Evolutionary conservation across 2,113 vertebrate genomes (phyloP).

Genomic region (Cephalophus harveyi): DNA sequence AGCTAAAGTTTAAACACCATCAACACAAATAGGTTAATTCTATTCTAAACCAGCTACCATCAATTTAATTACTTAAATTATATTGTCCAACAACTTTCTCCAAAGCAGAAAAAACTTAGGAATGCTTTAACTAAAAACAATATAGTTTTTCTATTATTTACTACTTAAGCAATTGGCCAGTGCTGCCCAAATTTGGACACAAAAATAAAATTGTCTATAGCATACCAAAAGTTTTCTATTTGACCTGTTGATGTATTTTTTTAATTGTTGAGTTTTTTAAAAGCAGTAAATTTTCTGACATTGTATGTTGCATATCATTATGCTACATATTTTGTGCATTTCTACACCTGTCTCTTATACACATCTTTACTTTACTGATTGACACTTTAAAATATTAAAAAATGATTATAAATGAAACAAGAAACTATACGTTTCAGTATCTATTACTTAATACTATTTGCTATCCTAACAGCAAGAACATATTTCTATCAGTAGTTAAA

Average conservation of each 20-base stretch:
- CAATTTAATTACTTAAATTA: background rate
- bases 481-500: conserved; percentile 6
- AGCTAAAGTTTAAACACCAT: conserved; percentile 81
- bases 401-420: background rate
- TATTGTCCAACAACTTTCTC: background rate
- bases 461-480: background rate
- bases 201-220: conserved; percentile 3
- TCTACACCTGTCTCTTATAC: too few relatives aligned
- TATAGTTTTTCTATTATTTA: background rate
- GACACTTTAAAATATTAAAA: conserved; percentile 34
- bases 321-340: background rate
- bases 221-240: background rate
- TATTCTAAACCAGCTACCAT: background rate
- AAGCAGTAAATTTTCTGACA: conserved; percentile 19
- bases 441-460: background rate
- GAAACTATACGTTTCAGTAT: background rate
- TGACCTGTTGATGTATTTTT: background rate
- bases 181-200: background rate
- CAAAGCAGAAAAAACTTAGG: conserved; percentile 17
- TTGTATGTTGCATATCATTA: background rate
- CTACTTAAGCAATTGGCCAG: background rate
- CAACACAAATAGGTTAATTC: conserved; percentile 40
- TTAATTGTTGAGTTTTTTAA: background rate
- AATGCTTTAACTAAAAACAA: conserved; percentile 12
- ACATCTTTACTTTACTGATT: background rate